Percentiles rank a stretch among this genome's conserved stretches.
Conservation (phyloP, 23 tunicate species). For the Ascidia mentula region DNA sequence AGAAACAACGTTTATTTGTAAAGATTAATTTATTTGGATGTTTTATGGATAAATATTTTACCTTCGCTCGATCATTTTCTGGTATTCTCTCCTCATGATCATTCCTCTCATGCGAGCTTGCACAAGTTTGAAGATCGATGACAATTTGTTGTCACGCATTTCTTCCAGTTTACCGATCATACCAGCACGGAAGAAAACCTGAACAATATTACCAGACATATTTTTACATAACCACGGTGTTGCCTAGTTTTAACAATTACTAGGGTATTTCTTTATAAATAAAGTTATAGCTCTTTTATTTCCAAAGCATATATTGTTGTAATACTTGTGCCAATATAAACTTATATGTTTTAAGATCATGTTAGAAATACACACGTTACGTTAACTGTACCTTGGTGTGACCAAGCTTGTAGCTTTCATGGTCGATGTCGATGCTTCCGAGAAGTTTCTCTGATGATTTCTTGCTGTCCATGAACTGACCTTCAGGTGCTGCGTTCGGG, state of each 20-base stretch:
- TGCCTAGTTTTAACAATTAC: too few species aligned
- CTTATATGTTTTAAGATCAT: too few species aligned
- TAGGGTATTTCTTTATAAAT: too few species aligned
- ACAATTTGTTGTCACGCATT: conserved; percentile 84
- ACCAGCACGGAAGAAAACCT: conserved; percentile 99
- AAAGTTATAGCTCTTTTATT: too few species aligned
- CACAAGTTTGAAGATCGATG: conserved; percentile 70
- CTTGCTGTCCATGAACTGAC: conserved; percentile 97
- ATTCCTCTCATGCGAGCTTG: conserved; percentile 90
- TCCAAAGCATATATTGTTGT: too few species aligned
- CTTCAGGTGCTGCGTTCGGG: conserved; percentile 91
- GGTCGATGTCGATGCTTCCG: conserved; percentile 83
- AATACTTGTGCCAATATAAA: too few species aligned
- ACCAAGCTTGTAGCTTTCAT: conserved; percentile 84
- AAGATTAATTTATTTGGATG: background rate
- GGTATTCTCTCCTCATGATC: conserved; percentile 82
- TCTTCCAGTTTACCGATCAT: conserved; percentile 94
- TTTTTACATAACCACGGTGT: background rate
- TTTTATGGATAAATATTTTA: background rate
- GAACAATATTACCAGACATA: background rate
- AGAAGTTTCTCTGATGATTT: conserved; percentile 93
- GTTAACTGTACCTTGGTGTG: conserved; percentile 99
- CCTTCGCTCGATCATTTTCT: conserved; percentile 90
- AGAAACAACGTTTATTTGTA: too few species aligned
- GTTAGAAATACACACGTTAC: too few species aligned